Percentiles rank a stretch among this genome's conserved stretches.
phyloP scores from a whole-genome alignment of 2,888 invertebrate genomes.

The Ceramica pisi region DNA sequence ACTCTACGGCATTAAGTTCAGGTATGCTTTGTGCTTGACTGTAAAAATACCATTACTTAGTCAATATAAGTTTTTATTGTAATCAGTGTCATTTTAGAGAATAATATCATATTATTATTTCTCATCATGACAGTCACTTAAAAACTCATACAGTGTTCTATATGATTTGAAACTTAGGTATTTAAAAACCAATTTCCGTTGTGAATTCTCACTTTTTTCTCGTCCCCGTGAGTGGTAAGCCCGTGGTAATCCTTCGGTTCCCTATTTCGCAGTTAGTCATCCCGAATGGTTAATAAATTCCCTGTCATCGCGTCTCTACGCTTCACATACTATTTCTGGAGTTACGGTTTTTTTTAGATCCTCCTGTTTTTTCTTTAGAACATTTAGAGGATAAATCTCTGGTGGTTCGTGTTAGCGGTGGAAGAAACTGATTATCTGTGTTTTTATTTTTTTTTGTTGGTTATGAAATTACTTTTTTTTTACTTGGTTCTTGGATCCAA shows the following conservation, averaged over 20 bases:
- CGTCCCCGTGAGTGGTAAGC: conserved; percentile 25
- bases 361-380: conserved; percentile 53
- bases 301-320: conserved; percentile 84
- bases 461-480: neutral
- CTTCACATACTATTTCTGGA: conserved; percentile 82
- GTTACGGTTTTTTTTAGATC: conserved; percentile 67
- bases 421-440: conserved; percentile 48
- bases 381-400: conserved; percentile 68
- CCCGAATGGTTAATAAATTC: conserved; percentile 89
- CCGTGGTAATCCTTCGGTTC: conserved; percentile 68
- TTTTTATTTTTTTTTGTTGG: conserved; percentile 28
- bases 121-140: neutral
- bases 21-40: no score
- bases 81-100: no score
- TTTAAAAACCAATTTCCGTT: conserved; percentile 20
- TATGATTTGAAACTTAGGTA: neutral
- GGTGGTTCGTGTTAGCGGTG: conserved; percentile 32
- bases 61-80: no score
- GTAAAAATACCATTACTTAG: no score
- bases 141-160: neutral
- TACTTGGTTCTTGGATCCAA: neutral
- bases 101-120: no score
- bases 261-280: conserved; percentile 86
- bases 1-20: no score
- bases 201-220: conserved; percentile 41